A percentile compares a stretch with the other conserved stretches of the same genome.
Evolutionary conservation across 2,888 invertebrate species (phyloP).

Genomic region (Sarcophaga variegata): DNA sequence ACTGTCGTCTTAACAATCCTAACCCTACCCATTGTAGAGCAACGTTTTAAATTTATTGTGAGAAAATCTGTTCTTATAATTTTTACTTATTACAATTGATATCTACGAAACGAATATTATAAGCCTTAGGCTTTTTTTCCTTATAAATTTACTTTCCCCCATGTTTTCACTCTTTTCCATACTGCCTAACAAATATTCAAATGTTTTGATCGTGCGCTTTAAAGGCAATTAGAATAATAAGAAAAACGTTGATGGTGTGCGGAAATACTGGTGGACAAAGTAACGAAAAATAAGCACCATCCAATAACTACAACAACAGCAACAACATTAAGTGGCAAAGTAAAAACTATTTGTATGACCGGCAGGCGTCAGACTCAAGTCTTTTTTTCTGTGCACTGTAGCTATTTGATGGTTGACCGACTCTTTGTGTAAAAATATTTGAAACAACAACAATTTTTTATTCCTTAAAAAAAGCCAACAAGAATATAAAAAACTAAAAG

Average conservation of each 20-base stretch:
- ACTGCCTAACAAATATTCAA: slow-evolving; percentile 15
- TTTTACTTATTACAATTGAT: too few relatives aligned
- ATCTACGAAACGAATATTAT: too few relatives aligned
- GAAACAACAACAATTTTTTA: neutral
- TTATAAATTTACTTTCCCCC: neutral
- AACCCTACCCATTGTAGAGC: too few relatives aligned
- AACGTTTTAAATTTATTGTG: too few relatives aligned
- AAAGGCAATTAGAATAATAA: slow-evolving; percentile 52
- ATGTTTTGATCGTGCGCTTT: slow-evolving; percentile 56
- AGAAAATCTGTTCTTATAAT: too few relatives aligned
- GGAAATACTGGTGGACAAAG: slow-evolving; percentile 45
- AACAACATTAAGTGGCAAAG: slow-evolving; percentile 21
- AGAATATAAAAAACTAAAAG: neutral
- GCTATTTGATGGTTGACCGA: slow-evolving; percentile 66
- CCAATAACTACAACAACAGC: neutral
- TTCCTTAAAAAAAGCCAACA: neutral
- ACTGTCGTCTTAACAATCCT: too few relatives aligned
- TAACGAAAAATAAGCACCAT: slow-evolving; percentile 16
- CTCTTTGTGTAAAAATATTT: slow-evolving; percentile 63
- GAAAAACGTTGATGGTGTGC: slow-evolving; percentile 53
- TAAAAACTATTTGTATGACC: slow-evolving; percentile 40
- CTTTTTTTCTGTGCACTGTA: slow-evolving; percentile 10
- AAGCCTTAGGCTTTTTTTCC: too few relatives aligned
- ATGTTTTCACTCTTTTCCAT: neutral
- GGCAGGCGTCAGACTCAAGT: slow-evolving; percentile 62